These are phyloP conservation scores for Spisula subtruncata DNA, from an alignment of 2,888 invertebrate species.

Conservation along the genomic window DNA sequence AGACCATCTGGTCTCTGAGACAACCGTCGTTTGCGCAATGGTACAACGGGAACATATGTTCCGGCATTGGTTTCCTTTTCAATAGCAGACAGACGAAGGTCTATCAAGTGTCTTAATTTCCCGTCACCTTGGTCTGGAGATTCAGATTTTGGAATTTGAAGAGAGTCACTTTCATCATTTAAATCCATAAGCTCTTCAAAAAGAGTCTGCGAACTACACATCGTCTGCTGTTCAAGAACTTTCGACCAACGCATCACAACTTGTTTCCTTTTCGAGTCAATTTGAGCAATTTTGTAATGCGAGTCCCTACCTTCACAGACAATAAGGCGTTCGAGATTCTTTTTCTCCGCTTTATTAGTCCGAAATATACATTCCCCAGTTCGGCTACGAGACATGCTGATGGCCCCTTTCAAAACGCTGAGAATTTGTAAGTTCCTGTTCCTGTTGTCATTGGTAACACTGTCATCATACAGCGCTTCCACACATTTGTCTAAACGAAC, in stretches of 20 bases:
- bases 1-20: constrained; percentile 4
- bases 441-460: constrained; percentile 70
- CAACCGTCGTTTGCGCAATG: constrained; percentile 16
- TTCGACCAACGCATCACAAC: constrained; percentile 65
- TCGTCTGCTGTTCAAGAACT: constrained; percentile 60
- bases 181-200: constrained; percentile 65
- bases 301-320: constrained; percentile 68
- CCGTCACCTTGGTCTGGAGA: constrained; percentile 18
- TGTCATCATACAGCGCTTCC: constrained; percentile 74
- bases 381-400: constrained; percentile 79
- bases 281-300: constrained; percentile 51
- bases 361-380: constrained; percentile 79
- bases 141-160: neutral
- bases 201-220: constrained; percentile 54
- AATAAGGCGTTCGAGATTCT: constrained; percentile 70
- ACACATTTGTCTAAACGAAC: constrained; percentile 76
- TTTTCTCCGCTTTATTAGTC: constrained; percentile 78
- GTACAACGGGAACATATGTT: constrained; percentile 9
- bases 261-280: constrained; percentile 62
- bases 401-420: constrained; percentile 79
- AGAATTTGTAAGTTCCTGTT: constrained; percentile 76
- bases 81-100: constrained; percentile 32
- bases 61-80: constrained; percentile 22
- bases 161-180: neutral
- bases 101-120: constrained; percentile 42